Evolutionary conservation across 2,797 vertebrate species (phyloP), one percentile per base, ranked within the genome.

Genomic region (Myoxocephalus aenaeus): DNA sequence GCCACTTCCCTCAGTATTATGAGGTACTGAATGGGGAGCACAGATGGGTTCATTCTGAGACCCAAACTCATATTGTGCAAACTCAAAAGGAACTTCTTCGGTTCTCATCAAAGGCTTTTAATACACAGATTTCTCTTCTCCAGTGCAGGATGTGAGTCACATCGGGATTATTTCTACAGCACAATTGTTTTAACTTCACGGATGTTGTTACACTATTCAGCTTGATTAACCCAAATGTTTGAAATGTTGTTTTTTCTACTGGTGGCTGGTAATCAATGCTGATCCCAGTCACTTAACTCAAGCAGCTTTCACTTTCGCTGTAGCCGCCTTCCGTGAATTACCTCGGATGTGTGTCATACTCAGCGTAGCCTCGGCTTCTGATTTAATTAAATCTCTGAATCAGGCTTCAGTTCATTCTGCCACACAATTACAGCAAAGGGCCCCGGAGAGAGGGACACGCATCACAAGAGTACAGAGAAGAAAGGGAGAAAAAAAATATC

Each of bases 301-400:
- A 83, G 75, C 82, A 73, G 77, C 75, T 79, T 86, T 82, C 44
- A 27, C 61, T 73, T 80, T 14, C 62, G 68, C 87, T 40, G 64
- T 20, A 5, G 62, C 72, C n/a, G 61, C 65, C 34, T 61, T 72
- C 71, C 67, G 64, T 48, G 40, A 69, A 84, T 79, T 73, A 67
- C 79, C 77, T 67, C 25, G 50, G 80, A 63, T 77, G 40, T 70
- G 71, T 82, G 80, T 90, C 88, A 80, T 51, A 70, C 68, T 73
- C 77, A 65, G 75, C 40, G 25, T 76, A 87, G 91, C 86, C 80
- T 72, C 79, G 65, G 79, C 79, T 75, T 77, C 76, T 79, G 87
- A 87, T 93, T 93, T 93, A 94, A 94, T 94, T 93, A 94, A 91
- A 86, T 84, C 84, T 88, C 79, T 56, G 40, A 90, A 93, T 89